These are phyloP conservation scores for Platichthys stellatus DNA, from an alignment of 2,113 vertebrate genomes.

Conservation along the genomic window DNA sequence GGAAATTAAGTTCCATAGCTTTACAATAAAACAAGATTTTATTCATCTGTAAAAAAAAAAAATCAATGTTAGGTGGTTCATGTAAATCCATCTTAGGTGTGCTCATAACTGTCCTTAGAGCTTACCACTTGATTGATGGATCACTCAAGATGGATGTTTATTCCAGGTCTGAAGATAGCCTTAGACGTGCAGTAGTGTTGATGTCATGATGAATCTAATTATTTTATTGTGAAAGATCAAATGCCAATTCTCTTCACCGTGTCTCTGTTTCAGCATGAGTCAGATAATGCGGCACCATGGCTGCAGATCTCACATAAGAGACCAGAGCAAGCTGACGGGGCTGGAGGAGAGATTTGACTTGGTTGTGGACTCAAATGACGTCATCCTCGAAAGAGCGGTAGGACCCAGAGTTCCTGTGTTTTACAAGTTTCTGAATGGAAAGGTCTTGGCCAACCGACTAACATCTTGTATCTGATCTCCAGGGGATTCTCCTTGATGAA, in stretches of 20 bases:
- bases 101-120: too few relatives aligned
- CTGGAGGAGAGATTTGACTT: conserved; percentile 94
- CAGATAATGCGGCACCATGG: conserved; percentile 93
- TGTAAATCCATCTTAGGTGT: too few relatives aligned
- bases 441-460: conserved; percentile 5
- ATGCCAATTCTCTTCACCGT: conserved; percentile 7
- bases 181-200: background rate
- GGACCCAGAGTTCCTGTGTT: conserved; percentile 39
- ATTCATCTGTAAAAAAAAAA: background rate
- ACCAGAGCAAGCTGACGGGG: conserved; percentile 86
- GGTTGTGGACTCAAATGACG: conserved; percentile 93
- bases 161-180: too few relatives aligned
- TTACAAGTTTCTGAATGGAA: background rate
- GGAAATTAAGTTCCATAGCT: too few relatives aligned
- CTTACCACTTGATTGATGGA: background rate
- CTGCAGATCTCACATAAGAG: conserved; percentile 87
- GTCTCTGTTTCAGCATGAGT: conserved; percentile 87
- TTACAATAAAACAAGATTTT: too few relatives aligned
- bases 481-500: conserved; percentile 96
- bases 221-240: too few relatives aligned
- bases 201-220: background rate
- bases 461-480: conserved; percentile 42
- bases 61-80: too few relatives aligned
- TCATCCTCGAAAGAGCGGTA: conserved; percentile 96
- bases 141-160: background rate